Conservation (phyloP, 2,888 invertebrate genomes). For the Thecocarcelia acutangulata region DNA sequence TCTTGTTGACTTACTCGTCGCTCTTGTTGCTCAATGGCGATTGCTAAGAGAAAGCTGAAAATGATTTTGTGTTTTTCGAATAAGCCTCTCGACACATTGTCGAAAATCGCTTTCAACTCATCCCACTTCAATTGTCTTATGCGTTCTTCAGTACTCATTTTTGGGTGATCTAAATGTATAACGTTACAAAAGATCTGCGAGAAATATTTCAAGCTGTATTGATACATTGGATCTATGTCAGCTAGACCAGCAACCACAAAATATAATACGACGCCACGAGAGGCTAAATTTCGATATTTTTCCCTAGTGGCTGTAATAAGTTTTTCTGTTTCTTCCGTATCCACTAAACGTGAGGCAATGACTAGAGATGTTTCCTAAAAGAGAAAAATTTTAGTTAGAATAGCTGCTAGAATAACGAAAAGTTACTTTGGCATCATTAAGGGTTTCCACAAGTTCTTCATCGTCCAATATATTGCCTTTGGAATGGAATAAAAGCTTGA, state of each 20-base stretch:
- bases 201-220: conserved; percentile 95
- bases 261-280: conserved; percentile 93
- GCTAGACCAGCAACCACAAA: conserved; percentile 94
- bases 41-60: conserved; percentile 91
- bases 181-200: conserved; percentile 89
- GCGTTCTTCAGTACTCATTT: conserved; percentile 85
- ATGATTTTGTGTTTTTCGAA: conserved; percentile 95
- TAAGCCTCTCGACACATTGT: conserved; percentile 93
- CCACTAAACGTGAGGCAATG: conserved; percentile 92
- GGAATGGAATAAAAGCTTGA: conserved; percentile 90
- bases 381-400: conserved; percentile 38
- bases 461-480: conserved; percentile 96
- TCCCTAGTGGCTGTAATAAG: conserved; percentile 92
- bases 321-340: conserved; percentile 93
- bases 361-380: conserved; percentile 92
- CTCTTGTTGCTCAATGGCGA: conserved; percentile 87
- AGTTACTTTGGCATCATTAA: conserved; percentile 79
- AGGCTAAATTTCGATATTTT: conserved; percentile 92
- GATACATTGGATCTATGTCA: conserved; percentile 97
- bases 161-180: conserved; percentile 88
- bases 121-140: conserved; percentile 87
- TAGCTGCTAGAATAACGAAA: not conserved
- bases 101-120: conserved; percentile 91
- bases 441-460: conserved; percentile 93
- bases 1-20: conserved; percentile 84